Percentiles rank a stretch among this genome's conserved stretches.
Evolutionary conservation across 2,113 vertebrate species (phyloP).

Genomic region (Spheniscus mendiculus): DNA sequence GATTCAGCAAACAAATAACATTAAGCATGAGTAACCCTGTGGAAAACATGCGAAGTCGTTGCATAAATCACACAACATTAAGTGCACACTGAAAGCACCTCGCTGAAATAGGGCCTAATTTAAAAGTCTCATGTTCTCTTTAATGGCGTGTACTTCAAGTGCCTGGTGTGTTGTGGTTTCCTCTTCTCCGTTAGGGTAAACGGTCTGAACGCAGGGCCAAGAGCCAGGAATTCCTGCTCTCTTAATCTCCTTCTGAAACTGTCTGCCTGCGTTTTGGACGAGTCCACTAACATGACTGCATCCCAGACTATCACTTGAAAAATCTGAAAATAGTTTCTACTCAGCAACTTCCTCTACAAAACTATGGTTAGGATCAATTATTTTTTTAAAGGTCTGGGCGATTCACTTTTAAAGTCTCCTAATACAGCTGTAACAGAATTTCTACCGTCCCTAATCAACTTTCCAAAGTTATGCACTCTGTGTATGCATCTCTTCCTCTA

Average conservation of each 20-base stretch:
- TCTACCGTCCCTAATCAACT: not conserved
- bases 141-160: slow-evolving; percentile 12
- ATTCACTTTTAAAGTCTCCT: not conserved
- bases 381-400: not conserved
- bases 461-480: not conserved
- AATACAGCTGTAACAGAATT: not conserved
- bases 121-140: not conserved
- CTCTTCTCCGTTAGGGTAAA: not conserved
- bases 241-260: slow-evolving; percentile 30
- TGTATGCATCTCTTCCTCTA: not conserved
- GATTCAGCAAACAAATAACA: slow-evolving; percentile 47
- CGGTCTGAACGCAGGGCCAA: not conserved
- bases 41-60: slow-evolving; percentile 22
- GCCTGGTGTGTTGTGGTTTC: slow-evolving; percentile 53
- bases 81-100: slow-evolving; percentile 28
- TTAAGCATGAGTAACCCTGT: not conserved
- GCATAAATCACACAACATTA: slow-evolving; percentile 52
- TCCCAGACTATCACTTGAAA: not conserved
- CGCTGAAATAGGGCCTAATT: slow-evolving; percentile 7
- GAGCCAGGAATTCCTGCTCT: slow-evolving; percentile 37
- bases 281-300: not conserved
- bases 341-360: slow-evolving; percentile 11
- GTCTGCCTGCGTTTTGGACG: not conserved
- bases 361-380: not conserved
- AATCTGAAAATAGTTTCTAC: not conserved